Evolutionary conservation across 2,113 vertebrate genomes (phyloP).

Genomic region (Strix uralensis): DNA sequence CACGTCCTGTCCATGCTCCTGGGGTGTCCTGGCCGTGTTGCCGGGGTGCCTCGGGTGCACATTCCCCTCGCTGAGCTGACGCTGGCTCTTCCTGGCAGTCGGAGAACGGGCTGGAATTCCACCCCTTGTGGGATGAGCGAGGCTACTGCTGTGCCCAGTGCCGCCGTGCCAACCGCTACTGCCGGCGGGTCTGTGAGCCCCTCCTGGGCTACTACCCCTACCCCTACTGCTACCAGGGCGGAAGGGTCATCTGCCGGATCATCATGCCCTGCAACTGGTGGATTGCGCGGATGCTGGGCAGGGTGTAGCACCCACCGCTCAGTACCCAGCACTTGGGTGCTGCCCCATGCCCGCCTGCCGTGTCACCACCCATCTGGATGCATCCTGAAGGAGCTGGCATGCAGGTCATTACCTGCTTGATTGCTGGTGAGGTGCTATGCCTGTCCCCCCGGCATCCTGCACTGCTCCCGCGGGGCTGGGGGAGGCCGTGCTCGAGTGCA

Average conservation of each 20-base stretch:
- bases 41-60: fast-evolving
- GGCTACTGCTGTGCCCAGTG: slow-evolving; percentile 93
- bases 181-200: slow-evolving; percentile 88
- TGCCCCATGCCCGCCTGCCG: fast-evolving
- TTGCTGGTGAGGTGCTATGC: neutral
- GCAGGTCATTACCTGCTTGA: neutral
- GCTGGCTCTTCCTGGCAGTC: slow-evolving; percentile 72
- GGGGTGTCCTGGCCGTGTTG: neutral
- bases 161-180: slow-evolving; percentile 88
- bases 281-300: slow-evolving; percentile 93
- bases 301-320: slow-evolving; percentile 70
- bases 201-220: slow-evolving; percentile 91
- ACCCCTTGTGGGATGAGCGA: slow-evolving; percentile 86
- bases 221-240: slow-evolving; percentile 95
- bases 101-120: slow-evolving; percentile 87
- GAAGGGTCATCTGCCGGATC: slow-evolving; percentile 90
- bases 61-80: fast-evolving
- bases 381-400: neutral
- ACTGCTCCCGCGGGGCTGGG: neutral
- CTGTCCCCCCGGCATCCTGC: neutral
- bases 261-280: slow-evolving; percentile 99
- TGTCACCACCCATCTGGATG: fast-evolving
- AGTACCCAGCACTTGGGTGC: neutral
- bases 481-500: neutral
- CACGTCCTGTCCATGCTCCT: neutral